A percentile compares a stretch with the other conserved stretches of the same genome.
These are phyloP conservation scores for Orthonyx spaldingii DNA, from an alignment of 2,113 vertebrate species.

Conservation along the genomic window DNA sequence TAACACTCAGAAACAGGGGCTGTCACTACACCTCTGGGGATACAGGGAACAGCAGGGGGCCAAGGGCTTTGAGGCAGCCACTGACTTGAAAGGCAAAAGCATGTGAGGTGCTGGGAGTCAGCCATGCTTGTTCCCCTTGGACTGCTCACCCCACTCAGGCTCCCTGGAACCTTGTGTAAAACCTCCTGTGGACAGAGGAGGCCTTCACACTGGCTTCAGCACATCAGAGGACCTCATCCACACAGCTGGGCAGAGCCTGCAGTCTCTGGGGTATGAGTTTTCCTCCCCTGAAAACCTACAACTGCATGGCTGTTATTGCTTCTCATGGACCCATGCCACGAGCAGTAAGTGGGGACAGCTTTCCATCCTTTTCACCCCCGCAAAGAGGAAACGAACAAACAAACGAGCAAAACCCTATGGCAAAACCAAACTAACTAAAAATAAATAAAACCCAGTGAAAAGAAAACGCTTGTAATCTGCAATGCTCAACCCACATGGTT, in stretches of 20 bases:
- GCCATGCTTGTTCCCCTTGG: neutral
- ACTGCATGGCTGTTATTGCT: constrained; percentile 57
- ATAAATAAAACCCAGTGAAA: constrained; percentile 61
- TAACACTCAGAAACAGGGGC: neutral
- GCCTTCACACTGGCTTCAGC: neutral
- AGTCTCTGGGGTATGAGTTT: neutral
- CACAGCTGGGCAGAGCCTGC: rapidly evolving
- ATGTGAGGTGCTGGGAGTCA: constrained; percentile 16
- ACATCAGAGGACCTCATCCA: neutral
- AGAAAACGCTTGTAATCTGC: constrained; percentile 58
- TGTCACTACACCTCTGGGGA: neutral
- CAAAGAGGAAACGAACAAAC: neutral
- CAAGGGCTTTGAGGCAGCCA: neutral
- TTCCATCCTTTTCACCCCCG: constrained; percentile 20
- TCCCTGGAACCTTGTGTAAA: neutral
- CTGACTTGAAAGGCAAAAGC: neutral
- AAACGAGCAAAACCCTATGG: neutral
- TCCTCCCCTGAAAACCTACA: neutral
- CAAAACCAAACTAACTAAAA: neutral
- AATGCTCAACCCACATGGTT: constrained; percentile 58
- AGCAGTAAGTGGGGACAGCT: constrained; percentile 11
- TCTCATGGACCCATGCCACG: constrained; percentile 12
- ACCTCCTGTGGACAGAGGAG: neutral
- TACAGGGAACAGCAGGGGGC: neutral
- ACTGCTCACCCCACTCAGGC: neutral